Base-by-base conservation (phyloP, 2,797 vertebrate genomes). In the Morelia viridis region DNA sequence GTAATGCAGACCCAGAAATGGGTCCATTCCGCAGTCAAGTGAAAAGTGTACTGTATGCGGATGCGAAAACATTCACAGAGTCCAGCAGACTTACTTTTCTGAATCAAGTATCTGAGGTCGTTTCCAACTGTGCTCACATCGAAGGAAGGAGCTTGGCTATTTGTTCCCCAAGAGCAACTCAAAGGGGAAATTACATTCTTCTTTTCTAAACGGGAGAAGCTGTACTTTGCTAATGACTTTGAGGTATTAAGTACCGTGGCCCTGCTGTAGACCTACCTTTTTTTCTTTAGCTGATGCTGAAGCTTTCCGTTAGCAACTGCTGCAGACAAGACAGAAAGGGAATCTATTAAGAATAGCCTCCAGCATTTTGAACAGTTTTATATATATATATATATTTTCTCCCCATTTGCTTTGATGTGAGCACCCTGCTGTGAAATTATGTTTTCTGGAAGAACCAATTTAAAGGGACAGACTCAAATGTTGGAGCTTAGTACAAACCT, bases 191-290 rank as follows among this genome's bases (percentile, higher is more conserved):
- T 22, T 41, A 60, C 50, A 24, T 86, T 3, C 53, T 88, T 89
- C 64, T 62, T 7, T 88, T 76, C 80, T 92, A 31, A 68, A 57
- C 90, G 22, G 26, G 57, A 11, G 88, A 89, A 92, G 84, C 46
- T 84, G 65, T 56, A 65, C 10, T 85, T 87, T 8, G 60, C 83
- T 60, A 85, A 91, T 91, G 62, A 61, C 41, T 64, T 92, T 83
- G 35, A 92, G 58, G 35, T 26, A 10, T 26, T 41, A 76, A 60
- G 61, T 76, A 57, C 46, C 35, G 15, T 83, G 61, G n/a, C 22
- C 10, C 31, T n/a, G 5, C 53, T 26, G 24, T 46, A 22, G 35
- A 53, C 28, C 28, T 35, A 15, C 15, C 26, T 80, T 57, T 53
- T 53, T 57, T 53, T 53, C 24, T 60, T 9, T 50, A 26, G 19